Evolutionary conservation across 2,797 vertebrate genomes (phyloP).

Genomic region (Loriculus beryllinus): DNA sequence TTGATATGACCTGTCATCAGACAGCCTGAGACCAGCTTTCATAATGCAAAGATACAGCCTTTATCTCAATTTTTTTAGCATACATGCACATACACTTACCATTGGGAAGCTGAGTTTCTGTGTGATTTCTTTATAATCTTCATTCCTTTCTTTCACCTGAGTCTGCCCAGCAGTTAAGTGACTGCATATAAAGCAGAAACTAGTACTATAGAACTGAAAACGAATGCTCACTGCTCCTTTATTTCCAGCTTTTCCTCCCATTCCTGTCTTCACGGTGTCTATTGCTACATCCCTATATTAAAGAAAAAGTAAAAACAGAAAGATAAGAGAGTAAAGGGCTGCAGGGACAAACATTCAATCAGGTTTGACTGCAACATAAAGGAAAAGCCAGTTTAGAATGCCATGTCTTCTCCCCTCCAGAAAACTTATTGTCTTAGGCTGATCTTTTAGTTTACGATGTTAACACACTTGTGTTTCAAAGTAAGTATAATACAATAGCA

Average conservation of each 20-base stretch:
- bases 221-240: constrained; percentile 82
- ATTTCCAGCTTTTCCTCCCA: constrained; percentile 83
- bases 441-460: background rate
- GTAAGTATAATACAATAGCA: background rate
- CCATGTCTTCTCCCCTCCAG: background rate
- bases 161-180: constrained; percentile 82
- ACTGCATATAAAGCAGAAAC: constrained; percentile 82
- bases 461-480: background rate
- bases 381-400: background rate
- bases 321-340: background rate
- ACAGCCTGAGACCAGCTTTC: background rate
- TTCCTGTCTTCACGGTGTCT: constrained; percentile 81
- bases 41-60: background rate
- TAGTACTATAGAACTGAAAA: constrained; percentile 79
- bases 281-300: constrained; percentile 76
- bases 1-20: background rate
- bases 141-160: constrained; percentile 82
- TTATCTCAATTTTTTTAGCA: background rate
- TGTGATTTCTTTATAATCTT: constrained; percentile 82
- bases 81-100: constrained; percentile 59
- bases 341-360: background rate
- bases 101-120: constrained; percentile 80
- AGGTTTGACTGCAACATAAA: background rate
- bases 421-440: background rate
- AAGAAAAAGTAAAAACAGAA: background rate